Evolutionary conservation across 2,113 vertebrate genomes (phyloP).

Genomic region (Chunga burmeisteri): DNA sequence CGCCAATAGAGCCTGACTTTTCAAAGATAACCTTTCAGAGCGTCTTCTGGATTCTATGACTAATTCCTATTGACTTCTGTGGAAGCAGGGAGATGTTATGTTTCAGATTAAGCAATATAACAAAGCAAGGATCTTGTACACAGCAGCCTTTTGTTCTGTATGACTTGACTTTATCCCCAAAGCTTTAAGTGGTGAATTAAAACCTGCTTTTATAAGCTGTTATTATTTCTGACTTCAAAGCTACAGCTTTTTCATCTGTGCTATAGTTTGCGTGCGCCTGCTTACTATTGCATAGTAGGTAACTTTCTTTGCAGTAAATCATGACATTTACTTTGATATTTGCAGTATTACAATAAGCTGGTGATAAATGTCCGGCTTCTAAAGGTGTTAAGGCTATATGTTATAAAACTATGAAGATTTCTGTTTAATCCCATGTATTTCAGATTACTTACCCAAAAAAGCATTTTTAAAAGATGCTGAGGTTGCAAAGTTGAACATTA

Average conservation of each 20-base stretch:
- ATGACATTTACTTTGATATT: background rate
- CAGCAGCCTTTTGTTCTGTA: background rate
- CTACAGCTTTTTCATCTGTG: background rate
- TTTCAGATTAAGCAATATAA: background rate
- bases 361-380: background rate
- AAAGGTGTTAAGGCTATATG: background rate
- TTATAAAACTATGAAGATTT: background rate
- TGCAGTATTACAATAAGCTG: background rate
- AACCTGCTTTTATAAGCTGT: background rate
- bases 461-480: background rate
- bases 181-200: background rate
- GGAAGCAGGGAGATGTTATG: background rate
- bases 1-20: background rate
- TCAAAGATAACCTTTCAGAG: background rate
- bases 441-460: background rate
- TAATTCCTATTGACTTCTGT: background rate
- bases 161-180: background rate
- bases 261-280: background rate
- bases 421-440: background rate
- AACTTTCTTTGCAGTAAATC: background rate
- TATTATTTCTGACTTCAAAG: slow-evolving; percentile 3
- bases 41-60: background rate
- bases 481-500: background rate
- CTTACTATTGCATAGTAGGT: background rate
- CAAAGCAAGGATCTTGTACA: background rate